These are phyloP conservation scores for Drosophila chauvacae DNA, from an alignment of 1,140 invertebrate genomes.

Conservation along the genomic window DNA sequence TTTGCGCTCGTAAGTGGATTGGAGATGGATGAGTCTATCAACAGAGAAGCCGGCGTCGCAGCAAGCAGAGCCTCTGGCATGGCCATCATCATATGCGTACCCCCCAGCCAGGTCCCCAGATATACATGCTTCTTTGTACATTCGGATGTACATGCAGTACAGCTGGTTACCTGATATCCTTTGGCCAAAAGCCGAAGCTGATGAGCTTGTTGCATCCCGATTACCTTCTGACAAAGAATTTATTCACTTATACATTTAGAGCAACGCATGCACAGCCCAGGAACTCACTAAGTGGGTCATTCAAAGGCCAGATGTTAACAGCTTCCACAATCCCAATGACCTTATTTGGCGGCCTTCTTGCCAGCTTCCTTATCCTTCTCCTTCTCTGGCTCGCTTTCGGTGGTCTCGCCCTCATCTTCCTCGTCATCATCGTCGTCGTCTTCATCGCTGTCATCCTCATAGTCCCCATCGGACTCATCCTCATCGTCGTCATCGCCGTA, in stretches of 20 bases:
- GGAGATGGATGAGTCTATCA: conserved; percentile 85
- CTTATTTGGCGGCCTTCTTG: conserved; percentile 49
- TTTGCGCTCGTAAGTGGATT: conserved; percentile 84
- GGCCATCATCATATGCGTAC: conserved; percentile 56
- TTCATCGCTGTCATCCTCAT: conserved; percentile 85
- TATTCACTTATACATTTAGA: conserved; percentile 27
- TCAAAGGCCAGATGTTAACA: conserved; percentile 5
- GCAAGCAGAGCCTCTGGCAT: conserved; percentile 49
- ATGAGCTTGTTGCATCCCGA: conserved; percentile 32
- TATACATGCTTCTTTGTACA: conserved; percentile 8
- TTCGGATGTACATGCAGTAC: neutral
- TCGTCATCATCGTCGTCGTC: conserved; percentile 82
- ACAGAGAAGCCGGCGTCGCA: conserved; percentile 64
- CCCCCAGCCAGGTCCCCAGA: conserved; percentile 39
- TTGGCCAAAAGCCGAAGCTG: conserved; percentile 2
- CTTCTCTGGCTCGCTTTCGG: conserved; percentile 58
- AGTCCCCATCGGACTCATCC: conserved; percentile 85
- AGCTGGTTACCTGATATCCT: conserved; percentile 6
- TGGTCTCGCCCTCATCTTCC: conserved; percentile 85
- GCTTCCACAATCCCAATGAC: neutral
- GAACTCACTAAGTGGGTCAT: conserved; percentile 13
- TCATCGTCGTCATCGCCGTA: conserved; percentile 86
- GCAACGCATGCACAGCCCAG: conserved; percentile 32
- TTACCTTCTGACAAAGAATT: conserved; percentile 35
- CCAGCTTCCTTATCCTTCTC: conserved; percentile 27